These are phyloP conservation scores for Parapristionchus giblindavisi DNA, from an alignment of 2,888 invertebrate species.

Conservation along the genomic window DNA sequence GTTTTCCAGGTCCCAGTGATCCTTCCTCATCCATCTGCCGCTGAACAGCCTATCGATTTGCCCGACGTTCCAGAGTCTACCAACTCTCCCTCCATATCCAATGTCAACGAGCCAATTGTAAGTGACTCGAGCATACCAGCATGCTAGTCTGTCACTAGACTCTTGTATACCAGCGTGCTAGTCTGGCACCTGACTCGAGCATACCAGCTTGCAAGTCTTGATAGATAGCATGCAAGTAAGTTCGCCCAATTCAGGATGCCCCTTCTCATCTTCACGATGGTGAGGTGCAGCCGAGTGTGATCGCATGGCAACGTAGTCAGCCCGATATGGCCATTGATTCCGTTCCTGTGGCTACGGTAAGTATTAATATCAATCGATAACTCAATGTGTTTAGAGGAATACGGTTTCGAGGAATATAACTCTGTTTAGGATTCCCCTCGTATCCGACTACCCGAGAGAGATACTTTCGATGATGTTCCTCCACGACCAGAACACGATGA, in stretches of 20 bases:
- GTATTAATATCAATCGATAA: neutral
- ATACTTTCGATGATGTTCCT: slow-evolving; percentile 22
- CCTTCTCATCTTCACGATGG: slow-evolving; percentile 12
- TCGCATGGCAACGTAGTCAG: slow-evolving; percentile 25
- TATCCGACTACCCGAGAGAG: slow-evolving; percentile 10
- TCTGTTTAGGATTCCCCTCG: slow-evolving; percentile 4
- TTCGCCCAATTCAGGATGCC: neutral
- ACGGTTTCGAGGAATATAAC: neutral
- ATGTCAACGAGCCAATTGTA: no score
- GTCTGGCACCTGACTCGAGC: neutral
- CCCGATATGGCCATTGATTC: neutral
- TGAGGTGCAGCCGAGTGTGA: neutral
- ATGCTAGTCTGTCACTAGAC: no score
- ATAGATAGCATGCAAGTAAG: neutral
- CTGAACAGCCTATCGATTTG: slow-evolving; percentile 10
- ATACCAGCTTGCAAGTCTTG: neutral
- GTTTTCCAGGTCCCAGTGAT: slow-evolving; percentile 13
- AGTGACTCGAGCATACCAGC: no score
- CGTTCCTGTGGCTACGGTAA: neutral
- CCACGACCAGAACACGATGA: slow-evolving; percentile 11
- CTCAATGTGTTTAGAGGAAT: neutral
- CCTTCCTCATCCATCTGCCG: slow-evolving; percentile 29
- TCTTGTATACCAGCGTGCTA: no score
- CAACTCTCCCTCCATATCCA: slow-evolving; percentile 6
- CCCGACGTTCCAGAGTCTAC: slow-evolving; percentile 17